These are phyloP conservation scores for Agapostemon virescens DNA, from an alignment of 2,888 invertebrate species.

Conservation along the genomic window DNA sequence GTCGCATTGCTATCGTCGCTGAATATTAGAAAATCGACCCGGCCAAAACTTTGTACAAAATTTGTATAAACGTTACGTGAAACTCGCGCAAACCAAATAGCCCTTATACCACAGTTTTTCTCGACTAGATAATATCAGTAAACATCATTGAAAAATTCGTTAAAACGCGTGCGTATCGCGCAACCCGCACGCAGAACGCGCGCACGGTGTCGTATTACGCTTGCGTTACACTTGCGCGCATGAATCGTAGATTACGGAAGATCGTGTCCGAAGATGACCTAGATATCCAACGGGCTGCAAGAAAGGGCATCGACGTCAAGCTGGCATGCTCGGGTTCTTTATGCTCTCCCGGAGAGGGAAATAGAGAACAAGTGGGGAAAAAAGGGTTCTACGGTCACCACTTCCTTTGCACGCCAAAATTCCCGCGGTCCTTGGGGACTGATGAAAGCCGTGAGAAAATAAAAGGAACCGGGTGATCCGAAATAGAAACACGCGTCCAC, in stretches of 20 bases:
- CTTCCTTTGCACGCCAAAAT: constrained; percentile 71
- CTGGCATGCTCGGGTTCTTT: constrained; percentile 62
- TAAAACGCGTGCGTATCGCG: constrained; percentile 14
- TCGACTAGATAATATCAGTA: not conserved
- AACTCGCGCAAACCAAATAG: too few relatives aligned
- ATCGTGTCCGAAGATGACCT: constrained; percentile 77
- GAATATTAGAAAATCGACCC: too few relatives aligned
- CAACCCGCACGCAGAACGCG: constrained; percentile 29
- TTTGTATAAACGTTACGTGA: too few relatives aligned
- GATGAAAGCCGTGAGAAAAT: constrained; percentile 64
- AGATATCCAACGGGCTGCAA: constrained; percentile 75
- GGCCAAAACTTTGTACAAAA: too few relatives aligned
- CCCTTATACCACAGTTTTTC: not conserved
- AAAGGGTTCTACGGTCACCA: constrained; percentile 71
- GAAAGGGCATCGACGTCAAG: constrained; percentile 73
- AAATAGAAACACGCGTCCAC: constrained; percentile 18
- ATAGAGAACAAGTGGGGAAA: constrained; percentile 49
- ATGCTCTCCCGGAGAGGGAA: constrained; percentile 51
- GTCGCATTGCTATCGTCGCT: too few relatives aligned
- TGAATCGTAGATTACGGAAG: constrained; percentile 73
- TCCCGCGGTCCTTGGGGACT: constrained; percentile 56
- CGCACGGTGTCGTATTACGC: constrained; percentile 46
- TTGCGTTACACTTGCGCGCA: constrained; percentile 59
- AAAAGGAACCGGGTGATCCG: not conserved
- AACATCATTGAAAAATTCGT: not conserved